Conservation (phyloP, 2,888 invertebrate genomes). For the Quadroppia sp. region DNA sequence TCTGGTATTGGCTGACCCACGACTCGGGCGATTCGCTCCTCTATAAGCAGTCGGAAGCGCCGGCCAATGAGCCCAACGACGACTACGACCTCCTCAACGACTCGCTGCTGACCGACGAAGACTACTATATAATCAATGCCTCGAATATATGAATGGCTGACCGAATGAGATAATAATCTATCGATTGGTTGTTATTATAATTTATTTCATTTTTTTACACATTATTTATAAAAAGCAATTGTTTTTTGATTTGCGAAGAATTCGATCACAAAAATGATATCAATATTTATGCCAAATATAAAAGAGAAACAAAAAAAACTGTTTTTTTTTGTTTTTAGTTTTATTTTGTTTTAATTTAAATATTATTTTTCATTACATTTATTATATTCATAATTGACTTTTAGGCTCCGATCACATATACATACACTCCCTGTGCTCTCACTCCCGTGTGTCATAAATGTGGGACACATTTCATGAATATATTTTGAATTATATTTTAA, state of each 20-base stretch:
- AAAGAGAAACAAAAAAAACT: too few relatives aligned
- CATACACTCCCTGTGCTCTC: slow-evolving; percentile 24
- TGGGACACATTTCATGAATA: slow-evolving; percentile 27
- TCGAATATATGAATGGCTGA: too few relatives aligned
- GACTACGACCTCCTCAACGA: slow-evolving; percentile 41
- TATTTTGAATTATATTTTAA: slow-evolving; percentile 15
- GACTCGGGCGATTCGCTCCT: slow-evolving; percentile 42
- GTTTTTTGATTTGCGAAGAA: too few relatives aligned
- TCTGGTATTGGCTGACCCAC: slow-evolving; percentile 44
- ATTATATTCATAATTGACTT: neutral
- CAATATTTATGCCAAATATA: slow-evolving; percentile 18
- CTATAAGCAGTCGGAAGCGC: slow-evolving; percentile 36
- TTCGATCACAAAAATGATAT: too few relatives aligned
- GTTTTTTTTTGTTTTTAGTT: too few relatives aligned
- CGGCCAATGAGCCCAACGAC: slow-evolving; percentile 2
- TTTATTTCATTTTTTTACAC: too few relatives aligned
- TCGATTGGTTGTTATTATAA: neutral
- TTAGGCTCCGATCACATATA: slow-evolving; percentile 24
- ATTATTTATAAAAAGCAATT: too few relatives aligned
- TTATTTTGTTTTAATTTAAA: too few relatives aligned
- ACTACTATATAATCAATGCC: slow-evolving; percentile 29
- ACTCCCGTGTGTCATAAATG: neutral
- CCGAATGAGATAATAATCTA: too few relatives aligned
- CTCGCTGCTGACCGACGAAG: neutral
- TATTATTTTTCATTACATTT: neutral